Evolutionary conservation across 2,888 invertebrate species (phyloP).

Genomic region (Pandemis heparana): DNA sequence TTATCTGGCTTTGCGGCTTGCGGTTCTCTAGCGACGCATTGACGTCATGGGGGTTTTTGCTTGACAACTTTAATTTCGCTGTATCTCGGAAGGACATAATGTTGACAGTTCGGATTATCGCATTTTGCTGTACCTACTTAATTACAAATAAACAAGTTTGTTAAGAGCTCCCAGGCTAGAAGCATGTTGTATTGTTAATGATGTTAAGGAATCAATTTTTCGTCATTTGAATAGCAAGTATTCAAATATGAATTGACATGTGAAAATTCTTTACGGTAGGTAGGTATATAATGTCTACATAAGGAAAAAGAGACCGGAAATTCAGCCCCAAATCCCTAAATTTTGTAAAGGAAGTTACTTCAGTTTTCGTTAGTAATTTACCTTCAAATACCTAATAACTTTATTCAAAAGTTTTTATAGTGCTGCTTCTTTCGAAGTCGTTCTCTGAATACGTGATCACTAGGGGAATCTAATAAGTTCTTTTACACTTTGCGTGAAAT

Average conservation of each 20-base stretch:
- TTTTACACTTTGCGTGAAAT: neutral
- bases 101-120: neutral
- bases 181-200: neutral
- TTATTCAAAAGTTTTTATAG: slow-evolving; percentile 22
- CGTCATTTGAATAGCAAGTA: neutral
- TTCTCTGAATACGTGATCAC: slow-evolving; percentile 29
- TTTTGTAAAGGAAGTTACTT: neutral
- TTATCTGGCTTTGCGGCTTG: slow-evolving; percentile 32
- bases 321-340: neutral
- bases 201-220: neutral
- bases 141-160: slow-evolving; percentile 11
- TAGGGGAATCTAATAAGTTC: slow-evolving; percentile 16
- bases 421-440: slow-evolving; percentile 23
- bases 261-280: neutral
- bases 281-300: neutral
- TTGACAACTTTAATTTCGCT: slow-evolving; percentile 26
- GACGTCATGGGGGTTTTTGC: slow-evolving; percentile 40
- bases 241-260: neutral
- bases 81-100: slow-evolving; percentile 12
- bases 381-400: neutral
- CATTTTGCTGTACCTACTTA: neutral
- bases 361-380: neutral
- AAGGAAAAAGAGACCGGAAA: neutral
- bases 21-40: slow-evolving; percentile 28
- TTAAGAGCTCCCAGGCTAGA: neutral